Percentiles rank a stretch among this genome's conserved stretches.
phyloP scores from a whole-genome alignment of 2,113 vertebrate species.

The Glaucomys volans region DNA sequence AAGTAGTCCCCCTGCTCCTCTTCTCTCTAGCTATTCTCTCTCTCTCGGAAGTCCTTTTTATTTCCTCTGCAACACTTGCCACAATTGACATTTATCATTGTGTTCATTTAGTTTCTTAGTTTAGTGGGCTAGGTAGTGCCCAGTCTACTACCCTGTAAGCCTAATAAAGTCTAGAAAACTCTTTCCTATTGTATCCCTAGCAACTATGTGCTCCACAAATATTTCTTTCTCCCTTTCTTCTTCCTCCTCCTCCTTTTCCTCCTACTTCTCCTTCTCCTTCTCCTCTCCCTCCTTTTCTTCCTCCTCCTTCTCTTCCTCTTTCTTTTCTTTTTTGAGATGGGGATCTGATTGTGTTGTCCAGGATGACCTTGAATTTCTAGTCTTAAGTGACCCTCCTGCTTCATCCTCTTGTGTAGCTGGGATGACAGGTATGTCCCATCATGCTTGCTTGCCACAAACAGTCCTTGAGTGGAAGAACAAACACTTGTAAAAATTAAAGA shows the following conservation, averaged over 20 bases:
- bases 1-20: neutral
- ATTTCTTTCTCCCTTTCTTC: no score
- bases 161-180: neutral
- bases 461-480: neutral
- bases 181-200: neutral
- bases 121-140: no score
- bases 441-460: neutral
- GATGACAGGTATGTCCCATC: no score
- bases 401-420: no score
- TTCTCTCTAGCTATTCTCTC: neutral
- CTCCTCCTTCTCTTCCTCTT: no score
- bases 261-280: no score
- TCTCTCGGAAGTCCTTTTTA: neutral
- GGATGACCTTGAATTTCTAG: neutral
- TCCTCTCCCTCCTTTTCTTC: no score
- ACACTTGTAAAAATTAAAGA: neutral
- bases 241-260: no score
- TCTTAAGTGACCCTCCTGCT: no score
- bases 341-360: neutral
- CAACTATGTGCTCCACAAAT: neutral
- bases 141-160: no score
- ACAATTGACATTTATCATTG: neutral
- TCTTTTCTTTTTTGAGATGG: neutral
- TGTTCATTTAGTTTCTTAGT: neutral
- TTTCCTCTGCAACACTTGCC: neutral